phyloP scores from a whole-genome alignment of 2,888 invertebrate species.

The Omphaloscelis lunosa region DNA sequence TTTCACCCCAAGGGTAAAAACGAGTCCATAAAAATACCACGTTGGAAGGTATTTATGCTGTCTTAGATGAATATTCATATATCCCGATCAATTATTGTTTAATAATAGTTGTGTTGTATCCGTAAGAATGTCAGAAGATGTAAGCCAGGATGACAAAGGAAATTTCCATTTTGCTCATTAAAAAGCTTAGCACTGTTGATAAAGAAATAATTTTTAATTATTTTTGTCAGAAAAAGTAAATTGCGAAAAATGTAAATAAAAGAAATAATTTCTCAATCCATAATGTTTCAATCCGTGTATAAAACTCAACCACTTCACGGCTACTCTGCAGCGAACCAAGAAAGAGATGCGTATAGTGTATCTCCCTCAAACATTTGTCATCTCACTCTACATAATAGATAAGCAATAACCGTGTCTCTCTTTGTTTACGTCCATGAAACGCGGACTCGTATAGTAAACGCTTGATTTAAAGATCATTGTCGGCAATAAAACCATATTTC shows the following conservation, averaged over 20 bases:
- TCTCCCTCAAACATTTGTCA: slow-evolving; percentile 70
- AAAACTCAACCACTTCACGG: slow-evolving; percentile 68
- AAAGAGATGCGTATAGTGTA: slow-evolving; percentile 75
- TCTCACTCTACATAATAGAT: slow-evolving; percentile 79
- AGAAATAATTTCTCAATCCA: slow-evolving; percentile 60
- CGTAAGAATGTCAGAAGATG: background rate
- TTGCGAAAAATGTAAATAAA: slow-evolving; percentile 25
- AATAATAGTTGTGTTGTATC: background rate
- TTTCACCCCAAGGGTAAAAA: background rate
- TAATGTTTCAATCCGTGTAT: slow-evolving; percentile 58
- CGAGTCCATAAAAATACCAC: background rate
- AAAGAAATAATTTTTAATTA: background rate
- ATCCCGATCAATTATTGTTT: background rate
- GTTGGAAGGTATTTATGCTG: background rate
- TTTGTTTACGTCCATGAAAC: slow-evolving; percentile 87
- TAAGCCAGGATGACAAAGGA: background rate
- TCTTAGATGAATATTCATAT: background rate
- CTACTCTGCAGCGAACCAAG: slow-evolving; percentile 66
- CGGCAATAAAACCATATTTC: slow-evolving; percentile 10
- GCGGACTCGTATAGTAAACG: slow-evolving; percentile 80
- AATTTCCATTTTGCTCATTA: background rate
- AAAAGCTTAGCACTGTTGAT: background rate
- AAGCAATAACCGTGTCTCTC: slow-evolving; percentile 82
- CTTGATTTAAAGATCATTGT: slow-evolving; percentile 69
- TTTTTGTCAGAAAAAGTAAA: slow-evolving; percentile 6